Base-by-base conservation (phyloP, 2,113 vertebrate genomes). In the Sinosuthora webbiana region DNA sequence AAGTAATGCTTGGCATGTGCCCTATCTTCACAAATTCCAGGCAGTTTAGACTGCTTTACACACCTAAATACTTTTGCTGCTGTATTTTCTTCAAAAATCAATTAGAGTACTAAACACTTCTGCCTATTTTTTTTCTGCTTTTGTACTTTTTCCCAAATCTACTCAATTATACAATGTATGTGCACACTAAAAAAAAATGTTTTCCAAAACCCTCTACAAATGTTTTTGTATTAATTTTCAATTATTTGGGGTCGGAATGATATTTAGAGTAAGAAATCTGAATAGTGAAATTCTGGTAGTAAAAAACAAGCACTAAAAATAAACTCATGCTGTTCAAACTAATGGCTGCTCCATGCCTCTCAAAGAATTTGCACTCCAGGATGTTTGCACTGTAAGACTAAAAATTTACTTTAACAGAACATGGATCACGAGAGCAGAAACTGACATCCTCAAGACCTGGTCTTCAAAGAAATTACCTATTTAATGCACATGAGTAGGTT, bases 251-350 rank as follows among this genome's bases (percentile, higher is more conserved):
- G 10, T 55, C 20, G 0, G 20, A 49, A 87, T 6, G 14, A 69
- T 69, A 74, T 69, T 94, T 81, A 65, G 52, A 86, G 91, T 77
- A 87, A 73, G 83, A 89, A 88, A 94, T 42, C 3, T 73, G 71
- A 96, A 96, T 6, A 33, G 30, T 41, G 84, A 69, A 63, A 87
- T 73, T 87, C 42, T 91, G 44, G 56, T 85, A 87, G 44, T 42
- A 83, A 65, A 77, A 89, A 94, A 69, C n/a, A 93, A 96, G 78
- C 74, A 89, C 68, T 69, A 83, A 87, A 68, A 87, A 95, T 47
- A 90, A 91, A 60, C 56, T 65, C 73, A 74, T 13, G 57, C 22
- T 77, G 71, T 83, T 96, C 69, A 52, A 96, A 91, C 57, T 27
- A 95, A 41, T 39, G 57, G 63, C n/a, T 89, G 31, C 6, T 75